Evolutionary conservation across 2,888 invertebrate genomes (phyloP), one percentile per base, ranked within the genome.

Genomic region (Thera obeliscata): DNA sequence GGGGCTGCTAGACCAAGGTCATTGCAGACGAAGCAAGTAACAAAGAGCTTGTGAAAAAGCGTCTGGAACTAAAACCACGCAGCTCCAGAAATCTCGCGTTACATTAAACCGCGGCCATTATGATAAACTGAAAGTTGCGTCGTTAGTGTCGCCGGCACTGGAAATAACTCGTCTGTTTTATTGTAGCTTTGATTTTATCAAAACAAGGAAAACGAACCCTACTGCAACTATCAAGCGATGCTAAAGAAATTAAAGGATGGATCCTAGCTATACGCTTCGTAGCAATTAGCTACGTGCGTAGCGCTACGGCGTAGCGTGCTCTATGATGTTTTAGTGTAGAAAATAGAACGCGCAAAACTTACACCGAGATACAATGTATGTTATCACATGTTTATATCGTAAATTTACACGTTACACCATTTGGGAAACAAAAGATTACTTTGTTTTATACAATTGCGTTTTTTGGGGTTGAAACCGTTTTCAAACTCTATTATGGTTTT

Each of bases 111-210:
- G 38, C 63, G 46, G 67, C 58, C 63, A 56, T 70, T 64, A 66
- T 66, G 71, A 71, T 67, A 73, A 61, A 72, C 68, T 63, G 64
- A 71, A 70, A 74, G 72, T 74, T 72, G 46, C 61, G 65, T 69
- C 73, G 69, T 74, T 72, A 74, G 72, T 56, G 75, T 70, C 74
- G 66, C 56, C 64, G 48, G 35, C 68, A 69, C 67, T 56, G 62
- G 60, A 62, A 64, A 70, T 69, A 71, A 69, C 70, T 69, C 59
- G 64, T 54, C 54, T 59, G 59, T 48, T 71, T 72, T 71, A 74
- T 69, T 66, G 71, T 64, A 57, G 61, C 61, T 69, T 69, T 72
- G 71, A 71, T 74, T 70, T 68, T 71, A 62, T 59, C 48, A 49
- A 59, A 62, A 62, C 50, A 55, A 55, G 49, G 46, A 33, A 56